These are phyloP conservation scores for Nineta flava DNA, from an alignment of 2,888 invertebrate genomes.

Conservation along the genomic window DNA sequence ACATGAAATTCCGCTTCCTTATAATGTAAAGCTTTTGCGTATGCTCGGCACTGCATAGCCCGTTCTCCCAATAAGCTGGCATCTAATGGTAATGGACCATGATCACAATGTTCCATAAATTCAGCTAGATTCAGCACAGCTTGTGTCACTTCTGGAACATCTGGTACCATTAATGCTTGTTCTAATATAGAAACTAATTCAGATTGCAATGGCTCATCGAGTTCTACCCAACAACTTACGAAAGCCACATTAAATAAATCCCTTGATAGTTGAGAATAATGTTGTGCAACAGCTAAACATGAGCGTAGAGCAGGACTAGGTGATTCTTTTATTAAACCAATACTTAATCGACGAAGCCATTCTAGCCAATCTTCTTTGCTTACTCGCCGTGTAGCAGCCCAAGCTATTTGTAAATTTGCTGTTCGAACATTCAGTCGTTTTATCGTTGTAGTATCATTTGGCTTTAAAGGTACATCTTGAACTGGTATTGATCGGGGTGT, in stretches of 20 bases:
- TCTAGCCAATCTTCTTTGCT: constrained; percentile 99
- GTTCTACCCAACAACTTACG: constrained; percentile 96
- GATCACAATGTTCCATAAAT: constrained; percentile 99
- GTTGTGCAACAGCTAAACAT: constrained; percentile 82
- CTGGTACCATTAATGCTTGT: constrained; percentile 80
- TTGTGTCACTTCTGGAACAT: constrained; percentile 90
- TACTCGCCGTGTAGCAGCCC: constrained; percentile 83
- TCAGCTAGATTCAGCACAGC: constrained; percentile 94
- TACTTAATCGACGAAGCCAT: constrained; percentile 84
- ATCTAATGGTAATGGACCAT: constrained; percentile 83
- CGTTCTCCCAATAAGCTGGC: constrained; percentile 75
- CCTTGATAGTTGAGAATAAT: constrained; percentile 85
- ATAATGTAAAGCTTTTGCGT: constrained; percentile 73
- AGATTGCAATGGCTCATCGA: constrained; percentile 62
- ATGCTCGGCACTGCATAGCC: constrained; percentile 84
- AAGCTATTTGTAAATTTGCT: constrained; percentile 70
- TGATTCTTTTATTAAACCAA: constrained; percentile 86
- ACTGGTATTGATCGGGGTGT: not conserved
- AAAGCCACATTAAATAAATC: constrained; percentile 98
- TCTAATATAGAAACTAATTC: constrained; percentile 77
- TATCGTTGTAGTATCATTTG: constrained; percentile 54
- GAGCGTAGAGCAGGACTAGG: constrained; percentile 87
- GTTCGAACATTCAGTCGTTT: constrained; percentile 72
- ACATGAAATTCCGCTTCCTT: constrained; percentile 89
- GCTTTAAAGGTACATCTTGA: constrained; percentile 47